Percentiles rank a stretch among this genome's conserved stretches.
Conservation (phyloP, 1,140 invertebrate genomes). For the Cyphomyrmex costatus region DNA sequence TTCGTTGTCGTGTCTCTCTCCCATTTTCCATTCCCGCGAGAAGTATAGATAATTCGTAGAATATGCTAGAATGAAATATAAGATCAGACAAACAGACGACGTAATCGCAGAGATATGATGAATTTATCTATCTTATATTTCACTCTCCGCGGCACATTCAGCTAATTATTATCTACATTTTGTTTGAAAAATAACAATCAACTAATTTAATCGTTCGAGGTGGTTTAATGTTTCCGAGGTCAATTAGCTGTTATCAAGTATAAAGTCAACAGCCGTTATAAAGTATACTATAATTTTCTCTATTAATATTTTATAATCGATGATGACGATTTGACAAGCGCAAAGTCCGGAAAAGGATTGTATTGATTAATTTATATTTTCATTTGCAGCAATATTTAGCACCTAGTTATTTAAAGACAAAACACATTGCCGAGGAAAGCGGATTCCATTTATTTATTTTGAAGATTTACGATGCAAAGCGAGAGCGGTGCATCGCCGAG, state of each 20-base stretch:
- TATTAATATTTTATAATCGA: conserved; percentile 5
- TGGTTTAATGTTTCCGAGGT: background rate
- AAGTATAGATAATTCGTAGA: conserved; percentile 5
- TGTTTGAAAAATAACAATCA: conserved; percentile 7
- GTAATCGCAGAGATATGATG: background rate
- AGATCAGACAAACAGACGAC: background rate
- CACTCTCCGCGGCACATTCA: background rate
- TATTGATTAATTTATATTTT: background rate
- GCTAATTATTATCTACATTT: conserved; percentile 2
- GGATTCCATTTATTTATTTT: background rate
- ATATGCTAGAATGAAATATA: background rate
- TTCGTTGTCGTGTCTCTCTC: background rate
- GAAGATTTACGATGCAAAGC: background rate
- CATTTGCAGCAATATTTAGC: background rate
- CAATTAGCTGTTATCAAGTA: background rate
- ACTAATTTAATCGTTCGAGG: background rate
- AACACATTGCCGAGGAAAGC: background rate
- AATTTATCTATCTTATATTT: conserved; percentile 17
- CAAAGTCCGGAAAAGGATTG: background rate
- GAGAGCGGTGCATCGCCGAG: background rate
- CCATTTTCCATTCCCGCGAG: background rate
- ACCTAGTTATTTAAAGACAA: conserved; percentile 16
- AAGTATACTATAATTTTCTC: background rate
- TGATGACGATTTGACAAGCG: background rate
- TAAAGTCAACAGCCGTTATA: background rate